Base-by-base conservation (phyloP, 2,113 vertebrate genomes). In the Phrynocephalus versicolor region DNA sequence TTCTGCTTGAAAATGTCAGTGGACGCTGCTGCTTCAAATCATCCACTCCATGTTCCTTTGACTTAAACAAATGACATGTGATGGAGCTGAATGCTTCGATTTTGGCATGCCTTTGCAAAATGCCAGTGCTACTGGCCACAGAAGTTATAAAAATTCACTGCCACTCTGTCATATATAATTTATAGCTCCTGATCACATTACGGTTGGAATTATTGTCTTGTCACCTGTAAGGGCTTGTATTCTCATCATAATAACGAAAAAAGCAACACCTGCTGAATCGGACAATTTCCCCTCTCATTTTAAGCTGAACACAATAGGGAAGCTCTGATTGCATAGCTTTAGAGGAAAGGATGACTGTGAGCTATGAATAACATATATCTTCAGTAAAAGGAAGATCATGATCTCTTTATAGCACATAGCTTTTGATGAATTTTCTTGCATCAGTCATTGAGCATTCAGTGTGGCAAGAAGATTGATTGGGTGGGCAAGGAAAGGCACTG, bases 381-480 rank as follows among this genome's bases (percentile, higher is more conserved):
- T 88, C 55, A 85, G 84, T 78, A 86, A 91, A 94, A 45, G 41
- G 86, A 85, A 92, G 93, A 94, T 94, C 90, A 91, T 85, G 88
- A 94, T 94, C 90, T 93, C 83, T 85, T 90, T 72, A 84, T 87
- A 75, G 81, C 90, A 88, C 92, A 94, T 94, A 88, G 90, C 39
- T 92, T 94, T 88, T 89, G 90, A 93, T 90, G 90, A 88, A 57
- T 94, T 94, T 91, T 92, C 85, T 78, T 89, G 93, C 95, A 95
- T 96, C 94, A 89, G 67, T 95, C 92, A 94, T 60, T 85, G 88
- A 89, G 90, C 72, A 69, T 88, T 93, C 85, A 55, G 35, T 79
- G 76, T 95, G 95, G 94, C 95, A 96, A 74, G 23, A 84, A 93
- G 94, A 96, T 94, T 93, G 92, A 96, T 94, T 87, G 92, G 90